Percentiles rank a stretch among this genome's conserved stretches.
Conservation (phyloP, 2,888 invertebrate species). For the Drosophila diplacantha region DNA sequence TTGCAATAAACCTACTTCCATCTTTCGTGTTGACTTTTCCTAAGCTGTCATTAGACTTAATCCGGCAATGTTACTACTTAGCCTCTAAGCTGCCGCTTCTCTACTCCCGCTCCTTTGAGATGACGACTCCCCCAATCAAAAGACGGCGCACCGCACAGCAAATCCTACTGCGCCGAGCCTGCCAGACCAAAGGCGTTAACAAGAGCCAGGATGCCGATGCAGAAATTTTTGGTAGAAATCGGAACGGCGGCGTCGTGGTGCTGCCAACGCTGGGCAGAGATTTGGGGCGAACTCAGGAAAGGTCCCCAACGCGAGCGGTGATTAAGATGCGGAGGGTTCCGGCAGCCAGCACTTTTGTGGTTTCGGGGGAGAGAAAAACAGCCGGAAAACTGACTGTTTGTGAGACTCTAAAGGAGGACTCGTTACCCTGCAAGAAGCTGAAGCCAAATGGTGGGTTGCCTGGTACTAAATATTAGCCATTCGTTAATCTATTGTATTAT, state of each 20-base stretch:
- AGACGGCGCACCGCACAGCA: constrained; percentile 41
- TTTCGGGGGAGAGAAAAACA: not conserved
- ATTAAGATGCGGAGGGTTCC: constrained; percentile 10
- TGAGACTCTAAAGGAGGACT: not conserved
- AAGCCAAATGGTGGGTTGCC: constrained; percentile 28
- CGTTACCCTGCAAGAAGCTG: constrained; percentile 1
- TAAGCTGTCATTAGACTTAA: constrained; percentile 21
- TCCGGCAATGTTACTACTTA: constrained; percentile 24
- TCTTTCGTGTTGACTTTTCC: constrained; percentile 12
- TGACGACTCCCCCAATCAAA: constrained; percentile 45
- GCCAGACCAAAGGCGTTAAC: constrained; percentile 10
- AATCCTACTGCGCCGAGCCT: constrained; percentile 30
- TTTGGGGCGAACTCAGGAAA: constrained; percentile 4
- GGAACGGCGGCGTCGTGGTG: constrained; percentile 5
- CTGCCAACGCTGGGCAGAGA: constrained; percentile 14
- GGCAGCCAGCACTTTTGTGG: not conserved
- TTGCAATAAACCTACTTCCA: not conserved
- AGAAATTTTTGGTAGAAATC: not conserved
- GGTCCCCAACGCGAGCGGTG: not conserved
- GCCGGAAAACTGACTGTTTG: not conserved
- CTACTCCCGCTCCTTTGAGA: constrained; percentile 8
- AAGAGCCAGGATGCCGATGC: not conserved
- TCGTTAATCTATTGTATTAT: too few relatives aligned
- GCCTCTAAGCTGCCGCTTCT: constrained; percentile 19
- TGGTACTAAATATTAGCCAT: not conserved